Base-by-base conservation (phyloP, 2,888 invertebrate genomes). In the Capitulum mitella region DNA sequence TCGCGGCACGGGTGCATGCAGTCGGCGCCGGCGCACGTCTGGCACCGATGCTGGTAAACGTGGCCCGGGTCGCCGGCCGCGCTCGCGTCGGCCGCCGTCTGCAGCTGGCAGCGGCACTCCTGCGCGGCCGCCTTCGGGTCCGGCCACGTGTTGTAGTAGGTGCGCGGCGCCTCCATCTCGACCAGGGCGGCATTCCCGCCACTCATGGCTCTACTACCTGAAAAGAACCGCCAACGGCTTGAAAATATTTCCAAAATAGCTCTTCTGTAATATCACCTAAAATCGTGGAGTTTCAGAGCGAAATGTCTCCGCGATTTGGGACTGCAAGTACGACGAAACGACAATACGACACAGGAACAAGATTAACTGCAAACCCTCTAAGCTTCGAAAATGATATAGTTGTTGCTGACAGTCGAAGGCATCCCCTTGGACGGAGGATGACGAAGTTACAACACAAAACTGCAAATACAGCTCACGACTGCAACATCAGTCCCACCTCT, bases 1-100 rank as follows among this genome's bases (percentile, higher is more conserved):
- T 37, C 37, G 22, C 70, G 70, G 70, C 70, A 70, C 22, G 70
- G 37, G 70, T 70, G 70, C 70, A 70, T 70, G 70, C 70, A 70
- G 70, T 70, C 70, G 70, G 70, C 70, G 37, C 8, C 70, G 70
- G 37, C 29, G 37, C 70, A 70, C 37, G 37, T 37, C 70, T 70
- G 70, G 37, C 70, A 70, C 5, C 70, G 70, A 22, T 70, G 70
- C 37, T 70, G 70, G 70, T 70, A 70, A 8, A 37, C 70, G 8
- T 10, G 37, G 37, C 70, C 22, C 5, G 70, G 22, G 70, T 70
- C 70, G 37, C 70, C 70, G 37, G 70, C 70, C 19, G 37, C 70
- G 37, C 70, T 37, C 22, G 22, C 1, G 19, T 37, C 37, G 34
- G 70, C 26, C 22, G 22, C 32, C 37, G 70, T 26, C 70, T 37